A percentile compares a stretch with the other conserved stretches of the same genome.
These are phyloP conservation scores for Sebastes matsubarae DNA, from an alignment of 2,797 vertebrate genomes.

Conservation along the genomic window DNA sequence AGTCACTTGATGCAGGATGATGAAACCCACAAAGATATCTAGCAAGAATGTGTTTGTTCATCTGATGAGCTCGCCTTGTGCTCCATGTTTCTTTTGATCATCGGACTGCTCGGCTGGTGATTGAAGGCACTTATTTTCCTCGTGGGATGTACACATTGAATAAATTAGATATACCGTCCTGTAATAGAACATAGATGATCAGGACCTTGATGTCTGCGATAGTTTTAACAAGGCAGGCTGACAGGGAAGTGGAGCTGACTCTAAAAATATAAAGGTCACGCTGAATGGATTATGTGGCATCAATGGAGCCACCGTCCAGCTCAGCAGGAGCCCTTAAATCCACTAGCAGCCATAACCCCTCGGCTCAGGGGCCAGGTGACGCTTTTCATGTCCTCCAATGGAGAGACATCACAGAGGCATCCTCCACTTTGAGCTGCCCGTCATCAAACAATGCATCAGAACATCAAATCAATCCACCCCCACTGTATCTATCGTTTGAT, in stretches of 20 bases:
- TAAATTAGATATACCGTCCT: constrained; percentile 56
- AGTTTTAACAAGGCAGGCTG: constrained; percentile 51
- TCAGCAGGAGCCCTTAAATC: constrained; percentile 71
- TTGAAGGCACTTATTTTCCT: constrained; percentile 63
- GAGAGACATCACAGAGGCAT: constrained; percentile 92
- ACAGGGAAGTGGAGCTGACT: constrained; percentile 53
- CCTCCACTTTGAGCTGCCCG: constrained; percentile 94
- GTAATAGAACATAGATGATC: constrained; percentile 36
- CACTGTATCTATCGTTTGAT: constrained; percentile 85
- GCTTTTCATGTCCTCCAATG: constrained; percentile 91
- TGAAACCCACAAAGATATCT: constrained; percentile 83
- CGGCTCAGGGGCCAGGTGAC: constrained; percentile 83
- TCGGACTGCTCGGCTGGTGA: constrained; percentile 47
- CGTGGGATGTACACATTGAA: constrained; percentile 57
- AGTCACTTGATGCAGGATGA: constrained; percentile 83
- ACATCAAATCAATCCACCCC: constrained; percentile 93
- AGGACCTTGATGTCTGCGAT: constrained; percentile 33
- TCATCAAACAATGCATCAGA: constrained; percentile 98
- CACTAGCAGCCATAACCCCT: constrained; percentile 67
- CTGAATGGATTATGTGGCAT: constrained; percentile 75
- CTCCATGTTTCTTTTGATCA: constrained; percentile 75
- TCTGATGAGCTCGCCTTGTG: constrained; percentile 73
- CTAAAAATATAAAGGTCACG: constrained; percentile 74
- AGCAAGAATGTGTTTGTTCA: constrained; percentile 80
- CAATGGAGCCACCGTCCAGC: constrained; percentile 70